Conservation (phyloP, 2,888 invertebrate genomes). For the Acholoe squamosa region DNA sequence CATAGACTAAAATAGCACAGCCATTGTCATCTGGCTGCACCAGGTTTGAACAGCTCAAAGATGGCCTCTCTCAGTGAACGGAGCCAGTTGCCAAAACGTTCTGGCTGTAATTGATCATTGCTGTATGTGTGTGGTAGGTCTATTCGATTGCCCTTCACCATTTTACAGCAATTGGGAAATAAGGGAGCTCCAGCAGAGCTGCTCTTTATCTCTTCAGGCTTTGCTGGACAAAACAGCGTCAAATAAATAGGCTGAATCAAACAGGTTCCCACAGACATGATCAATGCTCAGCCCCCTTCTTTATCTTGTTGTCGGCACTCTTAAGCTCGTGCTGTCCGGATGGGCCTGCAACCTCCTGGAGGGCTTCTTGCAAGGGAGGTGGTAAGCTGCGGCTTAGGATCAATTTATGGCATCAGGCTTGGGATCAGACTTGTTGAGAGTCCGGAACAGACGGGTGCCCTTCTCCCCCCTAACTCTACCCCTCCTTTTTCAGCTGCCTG, state of each 20-base stretch:
- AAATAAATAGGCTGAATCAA: slow-evolving; percentile 36
- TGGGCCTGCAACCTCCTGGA: not conserved
- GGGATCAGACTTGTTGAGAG: slow-evolving; percentile 54
- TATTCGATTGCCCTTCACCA: too few species aligned
- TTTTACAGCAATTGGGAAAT: too few species aligned
- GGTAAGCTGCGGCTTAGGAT: slow-evolving; percentile 44
- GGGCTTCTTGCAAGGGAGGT: not conserved
- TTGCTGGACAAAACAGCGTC: not conserved
- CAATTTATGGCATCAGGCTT: slow-evolving; percentile 52
- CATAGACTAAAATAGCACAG: too few species aligned
- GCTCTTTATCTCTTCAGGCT: too few species aligned
- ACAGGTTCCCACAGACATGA: slow-evolving; percentile 34
- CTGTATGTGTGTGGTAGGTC: too few species aligned
- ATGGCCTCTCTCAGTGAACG: too few species aligned
- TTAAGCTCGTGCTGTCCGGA: not conserved
- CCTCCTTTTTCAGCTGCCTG: not conserved
- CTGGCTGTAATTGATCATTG: too few species aligned
- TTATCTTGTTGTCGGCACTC: slow-evolving; percentile 4
- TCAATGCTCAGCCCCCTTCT: slow-evolving; percentile 3
- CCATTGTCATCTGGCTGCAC: too few species aligned
- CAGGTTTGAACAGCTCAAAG: too few species aligned
- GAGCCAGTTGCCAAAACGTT: too few species aligned
- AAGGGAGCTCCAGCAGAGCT: too few species aligned
- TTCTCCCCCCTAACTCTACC: not conserved
- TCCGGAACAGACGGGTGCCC: slow-evolving; percentile 32